Evolutionary conservation across 1,140 invertebrate species (phyloP).

Genomic region (Philopotamus ludificatus): DNA sequence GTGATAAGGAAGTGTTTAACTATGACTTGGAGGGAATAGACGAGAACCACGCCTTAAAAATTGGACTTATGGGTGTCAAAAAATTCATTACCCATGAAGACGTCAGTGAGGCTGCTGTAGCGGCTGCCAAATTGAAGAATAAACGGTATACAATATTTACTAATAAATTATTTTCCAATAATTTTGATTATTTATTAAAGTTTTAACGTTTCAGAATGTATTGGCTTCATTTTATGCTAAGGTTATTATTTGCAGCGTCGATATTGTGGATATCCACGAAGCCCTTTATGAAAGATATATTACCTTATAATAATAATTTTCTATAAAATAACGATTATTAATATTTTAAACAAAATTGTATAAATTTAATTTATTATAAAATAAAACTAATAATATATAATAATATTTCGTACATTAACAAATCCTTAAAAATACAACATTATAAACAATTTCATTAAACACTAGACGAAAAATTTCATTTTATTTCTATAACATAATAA

Average conservation of each 20-base stretch:
- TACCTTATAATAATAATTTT: too few relatives aligned
- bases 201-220: neutral
- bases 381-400: too few relatives aligned
- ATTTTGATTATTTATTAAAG: neutral
- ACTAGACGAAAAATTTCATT: too few relatives aligned
- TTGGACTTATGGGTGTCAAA: constrained; percentile 11
- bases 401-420: too few relatives aligned
- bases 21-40: constrained; percentile 9
- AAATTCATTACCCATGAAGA: constrained; percentile 27
- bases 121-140: neutral
- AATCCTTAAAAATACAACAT: too few relatives aligned
- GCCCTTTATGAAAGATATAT: neutral
- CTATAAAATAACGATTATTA: too few relatives aligned
- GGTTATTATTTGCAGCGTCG: neutral
- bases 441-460: too few relatives aligned
- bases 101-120: neutral
- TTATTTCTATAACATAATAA: too few relatives aligned
- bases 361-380: too few relatives aligned
- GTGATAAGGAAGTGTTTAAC: constrained; percentile 13
- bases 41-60: neutral
- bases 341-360: too few relatives aligned
- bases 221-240: neutral
- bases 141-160: neutral
- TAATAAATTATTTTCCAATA: neutral
- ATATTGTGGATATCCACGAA: neutral